A percentile compares a stretch with the other conserved stretches of the same genome.
Conservation (phyloP, 1,140 invertebrate genomes). For the Oryctes rhinoceros region DNA sequence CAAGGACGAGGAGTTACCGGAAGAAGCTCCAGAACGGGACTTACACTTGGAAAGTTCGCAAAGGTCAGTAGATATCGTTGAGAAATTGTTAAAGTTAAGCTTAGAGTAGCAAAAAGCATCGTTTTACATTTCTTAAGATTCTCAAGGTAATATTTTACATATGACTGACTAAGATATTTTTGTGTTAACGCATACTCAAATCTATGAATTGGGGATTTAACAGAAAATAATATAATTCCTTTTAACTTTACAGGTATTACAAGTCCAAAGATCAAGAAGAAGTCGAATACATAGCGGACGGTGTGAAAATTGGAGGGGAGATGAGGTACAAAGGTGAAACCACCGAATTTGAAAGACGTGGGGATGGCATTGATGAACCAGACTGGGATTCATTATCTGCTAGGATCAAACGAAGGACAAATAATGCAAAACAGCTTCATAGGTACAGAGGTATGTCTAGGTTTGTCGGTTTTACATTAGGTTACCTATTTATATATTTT, state of each 20-base stretch:
- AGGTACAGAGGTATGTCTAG: slow-evolving; percentile 53
- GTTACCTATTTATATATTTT: too few relatives aligned
- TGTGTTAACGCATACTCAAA: too few relatives aligned
- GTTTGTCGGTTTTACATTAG: too few relatives aligned
- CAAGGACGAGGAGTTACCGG: slow-evolving; percentile 77
- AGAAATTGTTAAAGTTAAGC: too few relatives aligned
- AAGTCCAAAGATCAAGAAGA: slow-evolving; percentile 71
- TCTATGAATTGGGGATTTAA: too few relatives aligned
- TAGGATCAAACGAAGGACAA: slow-evolving; percentile 69
- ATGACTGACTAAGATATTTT: too few relatives aligned
- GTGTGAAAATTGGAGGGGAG: slow-evolving; percentile 76
- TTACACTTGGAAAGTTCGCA: slow-evolving; percentile 67
- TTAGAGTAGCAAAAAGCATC: too few relatives aligned
- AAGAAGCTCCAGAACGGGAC: slow-evolving; percentile 64
- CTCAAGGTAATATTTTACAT: too few relatives aligned
- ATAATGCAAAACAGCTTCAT: slow-evolving; percentile 63
- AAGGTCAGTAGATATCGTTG: slow-evolving; percentile 53
- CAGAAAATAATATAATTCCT: background rate
- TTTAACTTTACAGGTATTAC: slow-evolving; percentile 52
- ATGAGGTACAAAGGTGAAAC: slow-evolving; percentile 81
- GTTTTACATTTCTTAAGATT: too few relatives aligned
- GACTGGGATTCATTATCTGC: slow-evolving; percentile 78
- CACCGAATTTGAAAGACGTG: slow-evolving; percentile 71
- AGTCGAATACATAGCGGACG: slow-evolving; percentile 79
- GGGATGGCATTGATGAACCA: slow-evolving; percentile 72